Base-by-base conservation (phyloP, 2,888 invertebrate genomes). In the Caenorhabditis uteleia region DNA sequence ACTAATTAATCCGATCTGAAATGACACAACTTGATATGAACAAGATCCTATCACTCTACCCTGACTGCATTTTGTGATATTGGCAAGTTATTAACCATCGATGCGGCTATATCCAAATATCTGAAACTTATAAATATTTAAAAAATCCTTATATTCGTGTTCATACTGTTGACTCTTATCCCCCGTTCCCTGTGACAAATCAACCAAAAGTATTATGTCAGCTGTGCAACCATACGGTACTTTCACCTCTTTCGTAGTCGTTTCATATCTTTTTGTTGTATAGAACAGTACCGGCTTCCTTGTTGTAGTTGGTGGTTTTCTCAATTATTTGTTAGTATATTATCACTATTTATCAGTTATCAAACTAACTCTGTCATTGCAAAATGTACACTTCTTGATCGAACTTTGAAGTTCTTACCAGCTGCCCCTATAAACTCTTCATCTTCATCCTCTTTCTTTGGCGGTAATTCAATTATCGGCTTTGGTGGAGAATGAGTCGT, bases 141-240 rank as follows among this genome's bases (percentile, higher is more conserved):
- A 25, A 26, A 39, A 23, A 39, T 10, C 4, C 6, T n/a, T 20
- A 23, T n/a, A 20, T 39, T 21, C 62, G n/a, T n/a, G n/a, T n/a
- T n/a, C n/a, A n/a, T n/a, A n/a, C 62, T 55, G 55, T 39, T 71
- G 57, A 27, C 62, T 71, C 23, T 68, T 68, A 26, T 71, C 71
- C 1, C 71, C 71, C 7, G 71, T 71, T 50, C 71, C 71, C 40
- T 64, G 54, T 7, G 68, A 68, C 10, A 71, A 45, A 43, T 71
- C 71, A 14, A 71, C 58, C 10, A 71, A 26, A 27, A 71, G 67
- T 25, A 62, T 46, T 0, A 71, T 54, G 29, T 71, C 71, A 10
- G 55, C 60, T 8, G 44, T 43, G 26, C 71, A 71, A 29, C 40
- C 49, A 36, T 27, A 40, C 7, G 57, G 51, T 2, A 58, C 31